Evolutionary conservation across 2,888 invertebrate species (phyloP).

Genomic region (Ophion costatus): DNA sequence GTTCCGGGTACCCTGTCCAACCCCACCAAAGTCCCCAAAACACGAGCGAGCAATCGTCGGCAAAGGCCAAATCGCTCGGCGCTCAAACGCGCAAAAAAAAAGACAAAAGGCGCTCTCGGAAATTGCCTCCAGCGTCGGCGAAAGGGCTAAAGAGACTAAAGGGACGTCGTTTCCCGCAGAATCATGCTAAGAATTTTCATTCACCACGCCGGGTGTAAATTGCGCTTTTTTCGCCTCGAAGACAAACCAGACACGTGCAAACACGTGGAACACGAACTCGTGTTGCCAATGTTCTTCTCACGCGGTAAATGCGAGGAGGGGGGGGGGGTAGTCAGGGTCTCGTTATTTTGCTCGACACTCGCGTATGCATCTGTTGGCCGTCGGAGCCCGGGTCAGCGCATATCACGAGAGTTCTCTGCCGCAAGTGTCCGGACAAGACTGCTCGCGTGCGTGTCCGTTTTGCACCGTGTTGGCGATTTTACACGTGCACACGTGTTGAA

Average conservation of each 20-base stretch:
- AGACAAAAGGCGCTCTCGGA: background rate
- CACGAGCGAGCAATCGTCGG: background rate
- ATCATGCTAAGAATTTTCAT: background rate
- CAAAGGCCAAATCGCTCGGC: background rate
- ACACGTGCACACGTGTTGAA: conserved; percentile 3
- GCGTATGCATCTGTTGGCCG: conserved; percentile 21
- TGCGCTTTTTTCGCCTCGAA: background rate
- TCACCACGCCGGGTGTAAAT: background rate
- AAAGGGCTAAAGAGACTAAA: background rate
- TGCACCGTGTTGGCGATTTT: conserved; percentile 20
- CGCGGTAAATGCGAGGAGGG: background rate
- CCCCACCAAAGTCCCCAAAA: background rate
- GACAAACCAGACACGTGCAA: background rate
- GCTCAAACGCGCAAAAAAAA: background rate
- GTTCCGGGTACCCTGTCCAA: too few relatives aligned
- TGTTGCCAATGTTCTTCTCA: background rate
- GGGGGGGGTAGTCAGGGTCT: conserved; percentile 21
- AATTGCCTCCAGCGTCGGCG: background rate
- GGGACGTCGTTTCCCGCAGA: background rate
- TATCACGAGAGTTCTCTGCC: conserved; percentile 23
- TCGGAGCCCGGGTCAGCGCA: conserved; percentile 47
- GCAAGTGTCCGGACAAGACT: conserved; percentile 20
- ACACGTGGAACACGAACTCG: background rate
- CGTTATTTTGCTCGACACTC: conserved; percentile 54
- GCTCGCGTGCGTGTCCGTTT: conserved; percentile 50